Base-by-base conservation (phyloP, 2,888 invertebrate genomes). In the Clunio marinus region DNA sequence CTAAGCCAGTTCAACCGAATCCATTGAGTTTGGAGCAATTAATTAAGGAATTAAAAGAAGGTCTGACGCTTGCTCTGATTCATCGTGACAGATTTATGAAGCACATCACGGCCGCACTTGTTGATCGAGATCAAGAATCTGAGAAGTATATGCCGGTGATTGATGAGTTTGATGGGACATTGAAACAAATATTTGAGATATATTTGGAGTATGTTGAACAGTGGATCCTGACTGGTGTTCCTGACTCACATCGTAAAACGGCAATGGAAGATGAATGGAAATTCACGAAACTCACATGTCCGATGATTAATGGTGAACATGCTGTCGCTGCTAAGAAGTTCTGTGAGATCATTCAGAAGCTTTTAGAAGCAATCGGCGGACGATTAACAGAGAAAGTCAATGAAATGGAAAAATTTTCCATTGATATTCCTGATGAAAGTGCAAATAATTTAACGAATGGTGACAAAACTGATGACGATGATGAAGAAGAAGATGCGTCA, bases 1-100 rank as follows among this genome's bases (percentile, higher is more conserved):
- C 89, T 70, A 86, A 88, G 69, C 91, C 92, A 0, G 84, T 85
- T 22, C 87, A 89, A 62, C 95, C 95, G 0, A 93, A 93, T 62
- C 87, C 89, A 5, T 83, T 95, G 57, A 93, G 93, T 72, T 86
- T 95, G 57, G 85, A 91, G 74, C 94, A 95, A 82, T 77, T 94
- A 62, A 91, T 93, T 81, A 87, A 89, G 75, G 96, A 97, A 79
- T 83, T 95, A 71, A 90, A 93, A 70, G 96, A 96, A 74, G 93
- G 93, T 0, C 79, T 97, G 67, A 87, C 87, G 73, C 86, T 93
- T 58, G 92, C 95, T 13, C 86, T 91, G 45, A 83, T 87, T 69
- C 89, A 93, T 78, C 87, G 93, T 13, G 86, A 88, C 73, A 86
- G 89, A 74, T 93, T 87, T 76, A 81, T 85, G 57, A 81, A 83